Conservation (phyloP, 2,113 vertebrate genomes). For the Oxyruncus cristatus region DNA sequence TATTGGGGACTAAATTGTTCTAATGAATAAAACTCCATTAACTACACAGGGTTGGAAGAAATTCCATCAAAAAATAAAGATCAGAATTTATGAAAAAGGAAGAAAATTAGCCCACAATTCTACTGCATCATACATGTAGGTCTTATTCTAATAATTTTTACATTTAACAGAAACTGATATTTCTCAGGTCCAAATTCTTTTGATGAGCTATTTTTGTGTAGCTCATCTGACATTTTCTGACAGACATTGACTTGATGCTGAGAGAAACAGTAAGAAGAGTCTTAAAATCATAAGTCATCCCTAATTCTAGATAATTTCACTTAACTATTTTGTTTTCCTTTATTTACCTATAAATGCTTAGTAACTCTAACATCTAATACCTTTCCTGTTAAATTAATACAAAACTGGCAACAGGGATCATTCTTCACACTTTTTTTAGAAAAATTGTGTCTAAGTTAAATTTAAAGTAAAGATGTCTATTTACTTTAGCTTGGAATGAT, state of each 20-base stretch:
- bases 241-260: neutral
- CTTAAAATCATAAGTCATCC: neutral
- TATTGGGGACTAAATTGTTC: neutral
- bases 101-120: neutral
- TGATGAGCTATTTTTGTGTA: neutral
- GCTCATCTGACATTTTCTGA: neutral
- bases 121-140: neutral
- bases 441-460: neutral
- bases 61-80: neutral
- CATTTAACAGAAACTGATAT: neutral
- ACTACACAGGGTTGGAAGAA: neutral
- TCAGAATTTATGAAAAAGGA: neutral
- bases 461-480: neutral
- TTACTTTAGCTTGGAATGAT: neutral
- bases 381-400: neutral
- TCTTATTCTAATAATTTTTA: neutral
- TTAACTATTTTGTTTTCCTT: neutral
- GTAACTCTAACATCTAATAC: neutral
- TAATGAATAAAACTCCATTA: neutral
- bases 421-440: neutral
- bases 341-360: neutral
- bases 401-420: neutral
- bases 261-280: neutral
- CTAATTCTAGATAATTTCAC: neutral
- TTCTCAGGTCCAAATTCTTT: neutral